Evolutionary conservation across 1,140 invertebrate species (phyloP).

Genomic region (Ectropis grisescens): DNA sequence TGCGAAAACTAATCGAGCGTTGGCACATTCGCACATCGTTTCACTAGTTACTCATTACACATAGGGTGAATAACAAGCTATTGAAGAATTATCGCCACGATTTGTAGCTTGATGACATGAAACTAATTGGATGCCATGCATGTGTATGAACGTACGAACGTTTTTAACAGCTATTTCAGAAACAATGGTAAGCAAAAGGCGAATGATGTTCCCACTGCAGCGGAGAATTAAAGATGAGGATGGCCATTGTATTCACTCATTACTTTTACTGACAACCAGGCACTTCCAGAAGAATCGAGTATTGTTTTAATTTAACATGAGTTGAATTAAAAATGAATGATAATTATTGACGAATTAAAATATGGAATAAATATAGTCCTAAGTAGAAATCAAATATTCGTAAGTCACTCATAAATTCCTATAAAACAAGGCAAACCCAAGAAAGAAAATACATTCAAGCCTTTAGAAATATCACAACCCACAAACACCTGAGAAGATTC

Average conservation of each 20-base stretch:
- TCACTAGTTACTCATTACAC: not conserved
- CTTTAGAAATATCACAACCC: not conserved
- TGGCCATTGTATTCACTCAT: conserved; percentile 8
- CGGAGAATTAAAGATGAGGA: not conserved
- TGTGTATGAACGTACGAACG: conserved; percentile 5
- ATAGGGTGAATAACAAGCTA: not conserved
- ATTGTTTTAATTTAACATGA: not conserved
- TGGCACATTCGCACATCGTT: not conserved
- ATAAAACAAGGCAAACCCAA: not conserved
- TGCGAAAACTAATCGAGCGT: conserved; percentile 12
- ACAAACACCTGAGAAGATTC: conserved; percentile 6
- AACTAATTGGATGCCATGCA: too few relatives aligned
- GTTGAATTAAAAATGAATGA: not conserved
- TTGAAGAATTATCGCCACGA: not conserved
- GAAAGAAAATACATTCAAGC: not conserved
- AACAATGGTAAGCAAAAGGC: conserved; percentile 37
- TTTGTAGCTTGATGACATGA: too few relatives aligned
- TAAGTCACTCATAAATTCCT: too few relatives aligned
- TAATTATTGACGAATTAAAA: not conserved
- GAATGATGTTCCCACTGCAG: conserved; percentile 25
- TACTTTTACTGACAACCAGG: conserved; percentile 26
- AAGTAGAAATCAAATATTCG: too few relatives aligned
- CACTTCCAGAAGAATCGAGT: not conserved
- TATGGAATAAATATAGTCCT: not conserved
- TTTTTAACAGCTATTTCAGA: conserved; percentile 9